These are phyloP conservation scores for Rhinopomastus cyanomelas DNA, from an alignment of 2,113 vertebrate genomes.

Conservation along the genomic window DNA sequence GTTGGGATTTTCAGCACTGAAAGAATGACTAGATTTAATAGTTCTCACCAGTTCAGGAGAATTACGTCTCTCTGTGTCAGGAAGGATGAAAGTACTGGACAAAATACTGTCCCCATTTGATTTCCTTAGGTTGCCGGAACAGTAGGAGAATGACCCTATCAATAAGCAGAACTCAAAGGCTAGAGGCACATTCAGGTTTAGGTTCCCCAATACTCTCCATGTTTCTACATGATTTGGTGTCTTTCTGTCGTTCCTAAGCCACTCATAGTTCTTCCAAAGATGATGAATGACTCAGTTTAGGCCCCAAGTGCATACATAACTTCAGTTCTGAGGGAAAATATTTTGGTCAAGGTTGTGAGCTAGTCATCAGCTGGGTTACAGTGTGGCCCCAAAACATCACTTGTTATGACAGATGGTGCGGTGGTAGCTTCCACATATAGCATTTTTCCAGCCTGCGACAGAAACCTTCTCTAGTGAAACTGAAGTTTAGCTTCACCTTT, in stretches of 20 bases:
- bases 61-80: background rate
- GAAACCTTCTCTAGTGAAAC: conserved; percentile 12
- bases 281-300: background rate
- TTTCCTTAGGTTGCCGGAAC: background rate
- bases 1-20: background rate
- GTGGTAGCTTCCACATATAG: conserved; percentile 16
- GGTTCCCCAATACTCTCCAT: background rate
- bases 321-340: conserved; percentile 26
- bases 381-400: conserved; percentile 44
- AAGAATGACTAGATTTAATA: background rate
- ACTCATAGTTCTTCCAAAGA: background rate
- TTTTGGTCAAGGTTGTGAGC: conserved; percentile 28
- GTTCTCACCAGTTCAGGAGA: background rate
- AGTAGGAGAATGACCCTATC: background rate
- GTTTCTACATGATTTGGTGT: background rate
- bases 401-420: conserved; percentile 9
- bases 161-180: background rate
- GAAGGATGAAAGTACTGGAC: background rate
- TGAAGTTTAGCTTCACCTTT: conserved; percentile 51
- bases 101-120: background rate
- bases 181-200: background rate
- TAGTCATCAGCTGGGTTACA: conserved; percentile 28
- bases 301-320: background rate
- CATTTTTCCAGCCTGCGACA: background rate
- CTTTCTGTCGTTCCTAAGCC: background rate